phyloP scores from a whole-genome alignment of 2,797 vertebrate species.

The Hydrocynus forskahlii region DNA sequence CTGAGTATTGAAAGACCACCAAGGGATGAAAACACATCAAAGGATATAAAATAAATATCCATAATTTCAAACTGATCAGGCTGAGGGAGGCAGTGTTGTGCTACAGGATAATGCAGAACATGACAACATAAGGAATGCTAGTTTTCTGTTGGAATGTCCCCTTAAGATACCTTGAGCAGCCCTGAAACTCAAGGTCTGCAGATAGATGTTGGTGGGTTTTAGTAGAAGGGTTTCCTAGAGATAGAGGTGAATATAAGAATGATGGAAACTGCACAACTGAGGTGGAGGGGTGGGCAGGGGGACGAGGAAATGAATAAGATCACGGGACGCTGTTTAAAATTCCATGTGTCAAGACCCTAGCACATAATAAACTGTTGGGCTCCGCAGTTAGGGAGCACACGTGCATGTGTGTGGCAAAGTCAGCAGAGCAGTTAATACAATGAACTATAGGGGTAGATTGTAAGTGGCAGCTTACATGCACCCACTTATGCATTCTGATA shows the following conservation, averaged over 20 bases:
- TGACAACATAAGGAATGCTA: no score
- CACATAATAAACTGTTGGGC: constrained; percentile 33
- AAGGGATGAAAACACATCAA: no score
- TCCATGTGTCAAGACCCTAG: constrained; percentile 27
- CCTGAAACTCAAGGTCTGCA: not conserved
- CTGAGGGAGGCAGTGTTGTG: no score
- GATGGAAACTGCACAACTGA: constrained; percentile 32
- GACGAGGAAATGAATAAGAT: constrained; percentile 46
- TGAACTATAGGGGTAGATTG: constrained; percentile 39
- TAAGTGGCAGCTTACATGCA: constrained; percentile 55
- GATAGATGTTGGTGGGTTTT: not conserved
- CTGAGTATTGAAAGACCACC: no score
- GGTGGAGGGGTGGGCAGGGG: constrained; percentile 24
- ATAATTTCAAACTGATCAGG: no score
- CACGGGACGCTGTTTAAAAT: constrained; percentile 45
- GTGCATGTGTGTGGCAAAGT: constrained; percentile 27
- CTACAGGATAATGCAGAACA: no score
- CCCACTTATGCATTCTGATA: constrained; percentile 63
- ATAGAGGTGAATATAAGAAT: constrained; percentile 8
- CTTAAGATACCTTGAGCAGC: no score
- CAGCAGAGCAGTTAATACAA: constrained; percentile 48
- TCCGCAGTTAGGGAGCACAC: not conserved
- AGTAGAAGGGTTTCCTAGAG: not conserved
- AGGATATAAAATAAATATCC: no score
- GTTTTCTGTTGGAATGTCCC: no score